These are phyloP conservation scores for Dunckerocampus dactyliophorus DNA, from an alignment of 2,113 vertebrate genomes.

Conservation along the genomic window DNA sequence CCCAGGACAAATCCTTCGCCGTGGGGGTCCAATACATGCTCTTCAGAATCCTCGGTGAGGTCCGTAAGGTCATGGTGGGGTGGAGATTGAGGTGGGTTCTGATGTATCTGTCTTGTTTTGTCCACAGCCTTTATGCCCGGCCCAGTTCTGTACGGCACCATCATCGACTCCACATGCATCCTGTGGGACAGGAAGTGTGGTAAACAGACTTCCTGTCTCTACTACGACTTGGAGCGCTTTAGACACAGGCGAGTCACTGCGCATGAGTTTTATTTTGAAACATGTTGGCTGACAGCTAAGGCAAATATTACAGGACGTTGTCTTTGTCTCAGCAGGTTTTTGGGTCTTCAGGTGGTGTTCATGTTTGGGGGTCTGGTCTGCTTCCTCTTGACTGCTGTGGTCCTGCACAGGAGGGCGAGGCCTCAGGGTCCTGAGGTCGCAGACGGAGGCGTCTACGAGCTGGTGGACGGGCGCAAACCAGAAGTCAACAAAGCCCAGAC, in stretches of 20 bases:
- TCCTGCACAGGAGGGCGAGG: slow-evolving; percentile 16
- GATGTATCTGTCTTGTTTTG: too few relatives aligned
- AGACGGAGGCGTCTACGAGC: slow-evolving; percentile 8
- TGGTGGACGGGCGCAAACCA: slow-evolving; percentile 19
- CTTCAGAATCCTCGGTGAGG: slow-evolving; percentile 85
- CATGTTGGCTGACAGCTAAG: too few relatives aligned
- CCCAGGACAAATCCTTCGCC: slow-evolving; percentile 86
- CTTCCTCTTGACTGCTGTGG: slow-evolving; percentile 40
- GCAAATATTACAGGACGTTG: background rate
- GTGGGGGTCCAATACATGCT: slow-evolving; percentile 94
- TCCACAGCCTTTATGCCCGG: slow-evolving; percentile 88
- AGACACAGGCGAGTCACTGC: slow-evolving; percentile 73
- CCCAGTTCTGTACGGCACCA: slow-evolving; percentile 83
- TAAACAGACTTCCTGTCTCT: slow-evolving; percentile 77
- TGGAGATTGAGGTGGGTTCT: background rate
- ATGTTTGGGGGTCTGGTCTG: slow-evolving; percentile 49
- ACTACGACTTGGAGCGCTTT: slow-evolving; percentile 83
- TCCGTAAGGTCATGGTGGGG: background rate
- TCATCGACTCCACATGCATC: slow-evolving; percentile 87
- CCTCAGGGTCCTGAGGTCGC: accelerated
- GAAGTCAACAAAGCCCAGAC: background rate
- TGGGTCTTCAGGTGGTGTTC: slow-evolving; percentile 53
- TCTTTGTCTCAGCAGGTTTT: slow-evolving; percentile 41
- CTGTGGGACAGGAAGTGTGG: slow-evolving; percentile 80
- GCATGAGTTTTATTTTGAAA: background rate